Conservation (phyloP, 2,113 vertebrate genomes). For the Ovis aries region DNA sequence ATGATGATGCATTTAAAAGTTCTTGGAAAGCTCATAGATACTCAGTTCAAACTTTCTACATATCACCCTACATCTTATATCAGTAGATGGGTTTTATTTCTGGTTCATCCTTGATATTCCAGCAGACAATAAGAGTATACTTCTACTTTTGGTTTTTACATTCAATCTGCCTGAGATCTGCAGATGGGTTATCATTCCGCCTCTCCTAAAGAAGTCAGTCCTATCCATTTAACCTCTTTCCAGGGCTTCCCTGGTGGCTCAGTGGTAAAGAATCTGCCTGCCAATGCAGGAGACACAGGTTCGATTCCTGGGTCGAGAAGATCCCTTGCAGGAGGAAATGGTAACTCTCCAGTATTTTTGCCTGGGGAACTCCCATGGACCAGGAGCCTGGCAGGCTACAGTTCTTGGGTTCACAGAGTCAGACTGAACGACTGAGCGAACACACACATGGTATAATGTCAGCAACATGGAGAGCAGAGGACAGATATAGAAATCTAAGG, state of each 20-base stretch:
- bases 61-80: rapidly evolving
- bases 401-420: background rate
- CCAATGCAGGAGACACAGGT: background rate
- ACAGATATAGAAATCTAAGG: background rate
- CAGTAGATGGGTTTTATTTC: background rate
- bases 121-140: background rate
- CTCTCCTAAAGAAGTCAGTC: background rate
- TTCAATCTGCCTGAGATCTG: background rate
- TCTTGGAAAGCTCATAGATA: background rate
- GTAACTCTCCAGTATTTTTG: background rate
- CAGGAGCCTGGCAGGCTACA: background rate
- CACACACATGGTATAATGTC: background rate
- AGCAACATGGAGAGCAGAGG: background rate
- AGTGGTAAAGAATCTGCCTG: background rate
- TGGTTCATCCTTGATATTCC: background rate
- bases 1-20: background rate
- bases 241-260: background rate
- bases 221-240: background rate
- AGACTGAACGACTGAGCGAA: background rate
- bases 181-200: no score
- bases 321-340: background rate
- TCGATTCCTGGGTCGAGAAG: background rate
- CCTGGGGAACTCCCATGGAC: background rate
- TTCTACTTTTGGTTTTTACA: background rate
- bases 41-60: background rate